Evolutionary conservation across 2,888 invertebrate genomes (phyloP).

Genomic region (Sinotaia quadrata): DNA sequence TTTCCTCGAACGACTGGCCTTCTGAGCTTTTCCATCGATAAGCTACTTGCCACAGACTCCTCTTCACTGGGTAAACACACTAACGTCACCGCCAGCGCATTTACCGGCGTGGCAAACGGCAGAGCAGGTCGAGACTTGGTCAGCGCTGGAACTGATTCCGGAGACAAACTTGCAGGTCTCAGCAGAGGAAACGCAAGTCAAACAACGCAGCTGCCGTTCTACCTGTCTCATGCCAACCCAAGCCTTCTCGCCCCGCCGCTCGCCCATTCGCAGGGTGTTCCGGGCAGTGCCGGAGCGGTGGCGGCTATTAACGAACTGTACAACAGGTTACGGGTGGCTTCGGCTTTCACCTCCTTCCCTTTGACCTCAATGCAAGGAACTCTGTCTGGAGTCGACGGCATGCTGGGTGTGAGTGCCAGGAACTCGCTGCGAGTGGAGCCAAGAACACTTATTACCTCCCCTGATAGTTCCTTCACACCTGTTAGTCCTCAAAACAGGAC

Average conservation of each 20-base stretch:
- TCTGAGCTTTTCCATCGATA: conserved; percentile 25
- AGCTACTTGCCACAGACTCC: conserved; percentile 15
- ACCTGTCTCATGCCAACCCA: not conserved
- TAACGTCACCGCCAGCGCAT: not conserved
- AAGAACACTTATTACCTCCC: conserved; percentile 14
- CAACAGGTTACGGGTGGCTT: conserved; percentile 5
- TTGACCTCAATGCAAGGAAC: not conserved
- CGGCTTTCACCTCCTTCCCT: conserved; percentile 3
- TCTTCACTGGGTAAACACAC: not conserved
- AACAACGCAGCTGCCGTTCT: not conserved
- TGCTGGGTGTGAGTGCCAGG: not conserved
- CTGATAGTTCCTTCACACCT: conserved; percentile 25
- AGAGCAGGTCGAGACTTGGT: not conserved
- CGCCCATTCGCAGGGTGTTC: conserved; percentile 11
- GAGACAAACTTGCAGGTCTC: not conserved
- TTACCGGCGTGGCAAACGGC: not conserved
- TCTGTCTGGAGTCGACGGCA: not conserved
- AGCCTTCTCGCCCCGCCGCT: not conserved
- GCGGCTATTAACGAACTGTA: conserved; percentile 9
- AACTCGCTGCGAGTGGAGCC: not conserved
- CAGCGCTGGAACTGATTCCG: not conserved
- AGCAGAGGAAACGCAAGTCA: not conserved
- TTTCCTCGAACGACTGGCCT: conserved; percentile 8
- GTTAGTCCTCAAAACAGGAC: conserved; percentile 6
- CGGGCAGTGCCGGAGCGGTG: not conserved